phyloP scores from a whole-genome alignment of 2,888 invertebrate genomes.

The Bugula neritina region DNA sequence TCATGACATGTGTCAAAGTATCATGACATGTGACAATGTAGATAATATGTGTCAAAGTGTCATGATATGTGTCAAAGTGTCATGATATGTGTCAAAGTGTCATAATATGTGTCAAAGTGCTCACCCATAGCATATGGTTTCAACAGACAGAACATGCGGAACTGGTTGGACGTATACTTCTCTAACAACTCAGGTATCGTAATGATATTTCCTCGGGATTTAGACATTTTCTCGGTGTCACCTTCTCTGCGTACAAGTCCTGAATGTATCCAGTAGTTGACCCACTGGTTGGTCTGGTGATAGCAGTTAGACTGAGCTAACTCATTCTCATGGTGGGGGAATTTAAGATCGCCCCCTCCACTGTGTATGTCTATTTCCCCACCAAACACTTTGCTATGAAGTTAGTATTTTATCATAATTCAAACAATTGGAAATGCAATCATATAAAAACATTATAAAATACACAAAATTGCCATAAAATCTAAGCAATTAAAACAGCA shows the following conservation, averaged over 20 bases:
- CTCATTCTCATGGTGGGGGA: conserved; percentile 94
- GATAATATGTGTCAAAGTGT: too few species aligned
- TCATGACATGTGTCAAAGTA: too few species aligned
- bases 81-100: too few species aligned
- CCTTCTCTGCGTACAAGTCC: conserved; percentile 70
- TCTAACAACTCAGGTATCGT: conserved; percentile 67
- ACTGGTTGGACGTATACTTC: conserved; percentile 66
- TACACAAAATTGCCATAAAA: too few species aligned
- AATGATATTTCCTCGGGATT: conserved; percentile 80
- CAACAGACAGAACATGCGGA: conserved; percentile 77
- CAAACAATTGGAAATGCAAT: too few species aligned
- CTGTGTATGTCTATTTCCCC: conserved; percentile 73
- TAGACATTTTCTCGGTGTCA: conserved; percentile 80
- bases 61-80: too few species aligned
- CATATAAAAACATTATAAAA: too few species aligned
- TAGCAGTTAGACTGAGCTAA: conserved; percentile 84
- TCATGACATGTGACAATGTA: too few species aligned
- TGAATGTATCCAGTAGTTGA: conserved; percentile 86
- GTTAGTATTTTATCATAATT: too few species aligned
- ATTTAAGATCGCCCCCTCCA: conserved; percentile 79
- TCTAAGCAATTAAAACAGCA: too few species aligned
- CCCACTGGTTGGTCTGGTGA: conserved; percentile 73
- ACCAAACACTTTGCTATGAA: conserved; percentile 60
- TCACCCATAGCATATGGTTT: conserved; percentile 68
- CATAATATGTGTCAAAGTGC: too few species aligned